phyloP scores from a whole-genome alignment of 2,888 invertebrate species.

The Drosophila monieri region DNA sequence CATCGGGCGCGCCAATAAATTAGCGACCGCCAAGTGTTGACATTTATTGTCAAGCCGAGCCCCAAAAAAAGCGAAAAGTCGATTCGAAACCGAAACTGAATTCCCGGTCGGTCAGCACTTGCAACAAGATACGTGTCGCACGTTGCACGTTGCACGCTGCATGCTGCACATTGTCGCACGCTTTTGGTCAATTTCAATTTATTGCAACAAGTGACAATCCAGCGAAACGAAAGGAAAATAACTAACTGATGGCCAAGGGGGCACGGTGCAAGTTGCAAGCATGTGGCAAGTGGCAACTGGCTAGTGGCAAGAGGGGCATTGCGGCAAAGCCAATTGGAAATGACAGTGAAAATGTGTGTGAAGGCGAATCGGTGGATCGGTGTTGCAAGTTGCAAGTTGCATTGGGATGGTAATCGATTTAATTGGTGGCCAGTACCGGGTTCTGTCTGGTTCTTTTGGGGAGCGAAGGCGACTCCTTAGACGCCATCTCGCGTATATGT shows the following conservation, averaged over 20 bases:
- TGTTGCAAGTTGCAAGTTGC: slow-evolving; percentile 7
- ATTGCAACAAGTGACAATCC: slow-evolving; percentile 74
- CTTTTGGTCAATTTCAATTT: slow-evolving; percentile 76
- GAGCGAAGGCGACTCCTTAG: too few relatives aligned
- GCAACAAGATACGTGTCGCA: slow-evolving; percentile 63
- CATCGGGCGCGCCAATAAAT: slow-evolving; percentile 71
- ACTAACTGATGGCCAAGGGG: neutral
- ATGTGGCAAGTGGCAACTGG: neutral
- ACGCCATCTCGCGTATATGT: too few relatives aligned
- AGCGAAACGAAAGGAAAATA: slow-evolving; percentile 4
- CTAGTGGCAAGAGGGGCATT: neutral
- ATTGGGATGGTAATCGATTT: slow-evolving; percentile 21
- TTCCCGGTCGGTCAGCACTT: slow-evolving; percentile 21
- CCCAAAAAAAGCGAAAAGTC: slow-evolving; percentile 43
- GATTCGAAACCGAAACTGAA: slow-evolving; percentile 17
- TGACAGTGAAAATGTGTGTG: slow-evolving; percentile 27
- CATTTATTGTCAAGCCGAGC: slow-evolving; percentile 78
- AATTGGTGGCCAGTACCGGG: slow-evolving; percentile 46
- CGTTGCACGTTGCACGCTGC: slow-evolving; percentile 27
- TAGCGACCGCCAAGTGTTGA: slow-evolving; percentile 78
- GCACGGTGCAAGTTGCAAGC: too few relatives aligned
- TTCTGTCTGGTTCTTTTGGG: neutral
- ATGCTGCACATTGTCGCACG: slow-evolving; percentile 63
- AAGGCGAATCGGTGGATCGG: slow-evolving; percentile 13
- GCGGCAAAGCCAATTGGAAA: slow-evolving; percentile 41